Percentiles rank a stretch among this genome's conserved stretches.
phyloP scores from a whole-genome alignment of 2,888 invertebrate genomes.

The Xestia rhomboidea region DNA sequence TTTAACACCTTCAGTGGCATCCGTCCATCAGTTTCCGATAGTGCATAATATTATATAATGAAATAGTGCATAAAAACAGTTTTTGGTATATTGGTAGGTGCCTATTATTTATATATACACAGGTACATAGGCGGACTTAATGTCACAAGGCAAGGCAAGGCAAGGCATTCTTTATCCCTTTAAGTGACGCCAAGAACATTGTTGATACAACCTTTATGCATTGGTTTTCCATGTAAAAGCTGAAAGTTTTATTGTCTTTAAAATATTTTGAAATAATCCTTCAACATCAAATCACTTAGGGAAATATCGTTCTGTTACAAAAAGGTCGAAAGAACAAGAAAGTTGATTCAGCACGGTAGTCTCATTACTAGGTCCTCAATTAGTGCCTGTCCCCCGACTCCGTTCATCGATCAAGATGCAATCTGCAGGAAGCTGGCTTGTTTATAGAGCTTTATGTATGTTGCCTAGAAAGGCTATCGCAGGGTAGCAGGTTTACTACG shows the following conservation, averaged over 20 bases:
- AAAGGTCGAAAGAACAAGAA: conserved; percentile 46
- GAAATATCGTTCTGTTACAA: neutral
- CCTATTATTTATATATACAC: too few relatives aligned
- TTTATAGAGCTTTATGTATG: conserved; percentile 57
- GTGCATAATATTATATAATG: too few relatives aligned
- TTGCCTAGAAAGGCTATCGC: conserved; percentile 54
- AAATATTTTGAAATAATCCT: neutral
- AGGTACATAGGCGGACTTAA: too few relatives aligned
- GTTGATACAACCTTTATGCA: neutral
- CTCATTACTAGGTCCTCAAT: conserved; percentile 67
- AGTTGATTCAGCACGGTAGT: conserved; percentile 60
- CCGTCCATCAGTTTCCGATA: too few relatives aligned
- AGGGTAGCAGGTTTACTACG: conserved; percentile 36
- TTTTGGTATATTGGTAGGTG: too few relatives aligned
- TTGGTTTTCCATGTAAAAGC: too few relatives aligned
- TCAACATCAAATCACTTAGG: neutral
- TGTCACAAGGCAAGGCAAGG: too few relatives aligned
- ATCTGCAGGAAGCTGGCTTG: conserved; percentile 66
- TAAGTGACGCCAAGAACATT: too few relatives aligned
- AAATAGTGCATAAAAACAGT: too few relatives aligned
- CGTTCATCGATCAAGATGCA: conserved; percentile 73
- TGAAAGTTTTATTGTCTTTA: too few relatives aligned
- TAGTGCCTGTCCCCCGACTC: conserved; percentile 68
- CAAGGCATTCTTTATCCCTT: too few relatives aligned
- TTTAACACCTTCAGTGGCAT: too few relatives aligned